Evolutionary conservation across 1,140 invertebrate genomes (phyloP).

Genomic region (Hydropsyche tenuis): DNA sequence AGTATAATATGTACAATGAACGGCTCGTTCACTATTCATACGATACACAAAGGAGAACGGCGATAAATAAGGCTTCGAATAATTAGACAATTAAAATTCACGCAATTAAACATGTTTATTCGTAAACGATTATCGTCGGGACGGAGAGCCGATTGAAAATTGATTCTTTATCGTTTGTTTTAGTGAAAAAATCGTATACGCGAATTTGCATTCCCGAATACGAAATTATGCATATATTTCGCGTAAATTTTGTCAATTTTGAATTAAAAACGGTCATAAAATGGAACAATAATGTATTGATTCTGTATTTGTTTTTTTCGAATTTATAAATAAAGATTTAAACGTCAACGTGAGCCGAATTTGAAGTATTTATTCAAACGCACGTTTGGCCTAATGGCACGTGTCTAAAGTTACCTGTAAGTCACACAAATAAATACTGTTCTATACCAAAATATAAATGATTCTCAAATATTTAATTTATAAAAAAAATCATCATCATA

Average conservation of each 20-base stretch:
- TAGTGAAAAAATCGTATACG: no score
- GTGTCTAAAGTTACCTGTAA: slow-evolving; percentile 35
- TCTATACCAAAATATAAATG: not conserved
- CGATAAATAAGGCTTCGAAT: no score
- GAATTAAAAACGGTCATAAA: not conserved
- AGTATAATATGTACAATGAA: not conserved
- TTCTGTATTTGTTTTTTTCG: not conserved
- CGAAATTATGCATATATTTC: no score
- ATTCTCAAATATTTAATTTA: not conserved
- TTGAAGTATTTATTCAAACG: not conserved
- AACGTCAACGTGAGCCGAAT: not conserved
- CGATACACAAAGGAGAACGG: no score
- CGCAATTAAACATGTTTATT: no score
- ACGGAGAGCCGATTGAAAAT: no score
- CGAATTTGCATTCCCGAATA: no score
- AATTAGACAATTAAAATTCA: no score
- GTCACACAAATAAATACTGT: slow-evolving; percentile 13
- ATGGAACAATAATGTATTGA: not conserved
- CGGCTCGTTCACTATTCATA: not conserved
- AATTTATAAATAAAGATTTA: not conserved
- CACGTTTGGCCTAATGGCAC: slow-evolving; percentile 27
- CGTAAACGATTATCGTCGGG: no score
- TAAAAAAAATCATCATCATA: no score
- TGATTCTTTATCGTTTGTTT: no score
- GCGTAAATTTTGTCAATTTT: not conserved